A percentile compares a stretch with the other conserved stretches of the same genome.
Conservation (phyloP, 2,888 invertebrate genomes). For the Brachyptera risi region DNA sequence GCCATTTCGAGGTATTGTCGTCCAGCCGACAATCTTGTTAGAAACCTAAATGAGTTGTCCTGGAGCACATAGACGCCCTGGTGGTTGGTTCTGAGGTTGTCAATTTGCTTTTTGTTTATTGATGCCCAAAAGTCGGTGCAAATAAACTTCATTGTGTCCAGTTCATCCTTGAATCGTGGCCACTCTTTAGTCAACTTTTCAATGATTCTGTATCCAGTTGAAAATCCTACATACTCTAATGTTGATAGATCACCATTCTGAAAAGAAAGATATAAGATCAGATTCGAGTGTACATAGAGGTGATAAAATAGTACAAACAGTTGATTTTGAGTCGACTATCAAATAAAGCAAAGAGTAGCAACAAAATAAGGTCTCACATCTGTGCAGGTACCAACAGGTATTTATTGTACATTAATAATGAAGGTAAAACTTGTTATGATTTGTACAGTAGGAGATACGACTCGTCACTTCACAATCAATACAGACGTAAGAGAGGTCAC, state of each 20-base stretch:
- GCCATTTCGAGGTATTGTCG: slow-evolving; percentile 90
- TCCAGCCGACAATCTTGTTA: slow-evolving; percentile 81
- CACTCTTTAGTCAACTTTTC: slow-evolving; percentile 88
- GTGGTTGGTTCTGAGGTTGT: slow-evolving; percentile 95
- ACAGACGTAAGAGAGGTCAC: too few species aligned
- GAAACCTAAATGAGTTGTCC: slow-evolving; percentile 89
- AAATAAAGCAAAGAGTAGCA: neutral
- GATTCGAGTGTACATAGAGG: too few species aligned
- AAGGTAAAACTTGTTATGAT: too few species aligned
- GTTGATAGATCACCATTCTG: slow-evolving; percentile 62
- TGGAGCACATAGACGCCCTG: slow-evolving; percentile 97
- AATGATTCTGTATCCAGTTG: slow-evolving; percentile 78
- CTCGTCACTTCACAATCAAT: too few species aligned
- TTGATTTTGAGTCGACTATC: neutral
- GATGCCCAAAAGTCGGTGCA: slow-evolving; percentile 99
- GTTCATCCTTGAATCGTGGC: slow-evolving; percentile 91
- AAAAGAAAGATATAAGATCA: slow-evolving; percentile 37
- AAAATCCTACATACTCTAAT: slow-evolving; percentile 80
- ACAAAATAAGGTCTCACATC: neutral
- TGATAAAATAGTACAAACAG: slow-evolving; percentile 2
- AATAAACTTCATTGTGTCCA: slow-evolving; percentile 97
- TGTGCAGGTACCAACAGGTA: too few species aligned
- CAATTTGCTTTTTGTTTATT: slow-evolving; percentile 96
- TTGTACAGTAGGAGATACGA: too few species aligned
- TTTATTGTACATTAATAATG: too few species aligned